phyloP scores from a whole-genome alignment of 2,888 invertebrate species.

The Dromius quadrimaculatus region DNA sequence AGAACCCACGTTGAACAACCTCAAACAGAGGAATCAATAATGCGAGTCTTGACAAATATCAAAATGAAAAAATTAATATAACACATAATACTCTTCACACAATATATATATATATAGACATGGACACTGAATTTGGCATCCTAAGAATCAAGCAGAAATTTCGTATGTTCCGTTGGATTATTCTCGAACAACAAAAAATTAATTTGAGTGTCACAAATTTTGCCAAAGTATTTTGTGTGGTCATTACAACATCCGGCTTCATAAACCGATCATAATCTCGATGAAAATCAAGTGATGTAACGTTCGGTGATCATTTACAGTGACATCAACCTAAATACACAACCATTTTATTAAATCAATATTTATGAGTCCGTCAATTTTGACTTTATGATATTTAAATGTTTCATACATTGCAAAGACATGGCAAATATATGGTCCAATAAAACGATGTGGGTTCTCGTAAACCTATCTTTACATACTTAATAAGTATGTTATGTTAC shows the following conservation, averaged over 20 bases:
- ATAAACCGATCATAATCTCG: background rate
- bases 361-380: conserved; percentile 17
- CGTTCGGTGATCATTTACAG: background rate
- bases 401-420: background rate
- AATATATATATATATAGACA: too few relatives aligned
- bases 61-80: too few relatives aligned
- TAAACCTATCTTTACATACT: conserved; percentile 24
- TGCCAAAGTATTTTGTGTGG: conserved; percentile 15
- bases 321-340: conserved; percentile 27
- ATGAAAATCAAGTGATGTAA: conserved; percentile 15
- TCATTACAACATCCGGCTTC: conserved; percentile 12
- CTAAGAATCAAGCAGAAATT: too few relatives aligned
- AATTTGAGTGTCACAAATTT: conserved; percentile 20
- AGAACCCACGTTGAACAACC: too few relatives aligned
- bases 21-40: too few relatives aligned
- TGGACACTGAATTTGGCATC: too few relatives aligned
- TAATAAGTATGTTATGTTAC: conserved; percentile 33
- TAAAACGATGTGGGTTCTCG: conserved; percentile 28
- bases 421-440: conserved; percentile 21
- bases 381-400: conserved; percentile 20
- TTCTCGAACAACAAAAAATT: too few relatives aligned
- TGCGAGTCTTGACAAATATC: too few relatives aligned
- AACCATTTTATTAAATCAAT: conserved; percentile 2
- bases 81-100: too few relatives aligned
- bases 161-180: too few relatives aligned